A percentile compares a stretch with the other conserved stretches of the same genome.
phyloP scores from a whole-genome alignment of 2,888 invertebrate species.

The Archaeoteleia sp. region DNA sequence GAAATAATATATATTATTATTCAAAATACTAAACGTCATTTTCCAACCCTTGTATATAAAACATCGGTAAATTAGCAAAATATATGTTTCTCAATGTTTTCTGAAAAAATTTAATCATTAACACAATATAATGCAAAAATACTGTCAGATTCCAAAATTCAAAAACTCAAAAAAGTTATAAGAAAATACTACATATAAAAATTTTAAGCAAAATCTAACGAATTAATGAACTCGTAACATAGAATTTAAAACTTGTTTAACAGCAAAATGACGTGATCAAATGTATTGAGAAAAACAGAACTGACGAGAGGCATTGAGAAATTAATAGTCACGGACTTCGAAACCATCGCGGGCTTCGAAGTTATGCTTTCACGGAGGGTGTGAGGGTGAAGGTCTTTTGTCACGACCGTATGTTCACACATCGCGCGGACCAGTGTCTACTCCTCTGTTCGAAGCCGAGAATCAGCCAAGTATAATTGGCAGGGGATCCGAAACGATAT shows the following conservation, averaged over 20 bases:
- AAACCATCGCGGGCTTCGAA: conserved; percentile 50
- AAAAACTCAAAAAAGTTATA: too few relatives aligned
- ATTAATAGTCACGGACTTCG: conserved; percentile 66
- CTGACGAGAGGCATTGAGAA: conserved; percentile 58
- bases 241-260: conserved; percentile 26
- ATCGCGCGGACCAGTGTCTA: conserved; percentile 57
- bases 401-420: conserved; percentile 69
- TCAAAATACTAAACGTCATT: too few relatives aligned
- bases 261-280: conserved; percentile 44
- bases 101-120: too few relatives aligned
- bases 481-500: conserved; percentile 70
- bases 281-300: conserved; percentile 53
- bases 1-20: too few relatives aligned
- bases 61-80: too few relatives aligned
- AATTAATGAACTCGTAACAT: too few relatives aligned
- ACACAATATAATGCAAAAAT: too few relatives aligned
- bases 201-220: too few relatives aligned
- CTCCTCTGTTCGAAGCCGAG: conserved; percentile 43
- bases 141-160: too few relatives aligned
- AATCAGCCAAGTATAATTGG: conserved; percentile 67
- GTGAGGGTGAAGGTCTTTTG: conserved; percentile 52
- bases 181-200: too few relatives aligned
- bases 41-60: too few relatives aligned
- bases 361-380: conserved; percentile 26
- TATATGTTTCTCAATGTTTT: too few relatives aligned